Evolutionary conservation across 92 coral and sea anemone genomes (phyloP).

Genomic region (Phenganax marumi): DNA sequence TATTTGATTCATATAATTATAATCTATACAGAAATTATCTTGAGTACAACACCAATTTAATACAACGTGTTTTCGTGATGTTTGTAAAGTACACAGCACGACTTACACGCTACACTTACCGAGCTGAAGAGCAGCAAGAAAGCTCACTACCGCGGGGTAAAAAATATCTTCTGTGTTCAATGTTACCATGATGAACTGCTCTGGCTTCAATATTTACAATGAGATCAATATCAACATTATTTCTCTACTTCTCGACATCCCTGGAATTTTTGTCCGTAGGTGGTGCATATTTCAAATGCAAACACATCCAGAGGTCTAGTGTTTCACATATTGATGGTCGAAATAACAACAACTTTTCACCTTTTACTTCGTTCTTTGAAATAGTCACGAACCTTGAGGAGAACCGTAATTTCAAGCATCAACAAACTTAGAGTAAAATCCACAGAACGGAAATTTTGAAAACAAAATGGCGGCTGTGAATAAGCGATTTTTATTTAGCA

Average conservation of each 20-base stretch:
- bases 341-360: background rate
- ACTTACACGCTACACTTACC: slow-evolving; percentile 6
- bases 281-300: slow-evolving; percentile 28
- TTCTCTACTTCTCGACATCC: background rate
- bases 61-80: background rate
- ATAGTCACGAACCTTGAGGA: background rate
- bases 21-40: no score
- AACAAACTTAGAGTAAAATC: no score
- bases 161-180: slow-evolving; percentile 19
- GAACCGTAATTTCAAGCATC: background rate
- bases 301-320: slow-evolving; percentile 16
- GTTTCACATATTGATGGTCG: background rate
- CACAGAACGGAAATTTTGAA: no score
- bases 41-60: slow-evolving; percentile 11
- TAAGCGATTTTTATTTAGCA: no score
- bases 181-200: slow-evolving; percentile 18
- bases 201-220: background rate
- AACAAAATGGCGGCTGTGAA: no score
- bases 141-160: slow-evolving; percentile 30
- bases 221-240: slow-evolving; percentile 15
- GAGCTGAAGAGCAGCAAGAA: slow-evolving; percentile 35
- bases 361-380: background rate
- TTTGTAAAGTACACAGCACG: background rate
- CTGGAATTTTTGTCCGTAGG: slow-evolving; percentile 39
- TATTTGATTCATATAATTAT: no score